Base-by-base conservation (phyloP, 2,113 vertebrate genomes). In the Phasianus colchicus region DNA sequence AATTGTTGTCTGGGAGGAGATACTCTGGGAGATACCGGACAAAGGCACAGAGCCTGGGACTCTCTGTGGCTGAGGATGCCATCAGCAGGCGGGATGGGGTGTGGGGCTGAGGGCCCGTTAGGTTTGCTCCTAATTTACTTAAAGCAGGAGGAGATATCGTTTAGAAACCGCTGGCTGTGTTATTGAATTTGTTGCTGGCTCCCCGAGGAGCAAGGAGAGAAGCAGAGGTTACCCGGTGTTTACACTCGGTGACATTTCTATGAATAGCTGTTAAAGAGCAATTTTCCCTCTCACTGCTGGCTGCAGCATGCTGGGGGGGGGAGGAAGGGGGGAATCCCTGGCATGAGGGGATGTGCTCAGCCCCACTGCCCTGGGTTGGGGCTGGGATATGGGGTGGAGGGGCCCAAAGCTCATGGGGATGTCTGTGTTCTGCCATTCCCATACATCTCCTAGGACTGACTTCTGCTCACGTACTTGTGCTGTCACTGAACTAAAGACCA, bases 1-100 rank as follows among this genome's bases (percentile, higher is more conserved):
- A 95, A 92, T 73, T 96, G 95, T 92, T 95, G 94, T 94, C 76
- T 79, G 89, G 43, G 76, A 86, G 72, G 86, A 93, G 94, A 93
- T 93, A 72, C 73, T 93, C 83, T 0, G 3, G 77, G 6, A 92
- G 95, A 94, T 94, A 90, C 82, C 13, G 91, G 94, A 92, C 91
- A 83, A 89, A 96, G 82, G 95, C 89, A 91, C 82, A 22, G 85
- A 77, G 70, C 72, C 61, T 74, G 77, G 86, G 54, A 73, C 77
- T 65, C 69, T 74, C 57, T 9, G 1, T 83, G 85, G 90, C 66
- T 93, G 96, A 70, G 92, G 94, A 79, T 47, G 45, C 1, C 58
- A 38, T 14, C 47, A 73, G 81, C 77, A 7, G 3, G 57, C 67
- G 66, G 72, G 85, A 3, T 19, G 55, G 11, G 55, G 30, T n/a